Conservation (phyloP, 2,797 vertebrate genomes). For the Euthynnus affinis region DNA sequence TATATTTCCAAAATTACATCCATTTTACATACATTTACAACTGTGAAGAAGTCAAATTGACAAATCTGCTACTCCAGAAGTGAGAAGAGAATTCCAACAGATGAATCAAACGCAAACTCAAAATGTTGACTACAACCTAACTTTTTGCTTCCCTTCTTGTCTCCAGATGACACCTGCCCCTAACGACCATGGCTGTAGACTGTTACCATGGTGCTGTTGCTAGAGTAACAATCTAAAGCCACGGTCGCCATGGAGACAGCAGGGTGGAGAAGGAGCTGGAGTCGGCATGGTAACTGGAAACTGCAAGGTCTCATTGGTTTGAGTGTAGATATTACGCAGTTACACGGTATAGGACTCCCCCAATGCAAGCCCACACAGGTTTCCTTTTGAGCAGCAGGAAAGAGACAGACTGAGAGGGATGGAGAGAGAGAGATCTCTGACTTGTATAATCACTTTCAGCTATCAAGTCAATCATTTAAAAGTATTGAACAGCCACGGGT, state of each 20-base stretch:
- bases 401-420: constrained; percentile 16
- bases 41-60: constrained; percentile 7
- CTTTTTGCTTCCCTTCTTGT: constrained; percentile 16
- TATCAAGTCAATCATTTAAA: constrained; percentile 45
- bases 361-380: constrained; percentile 80
- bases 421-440: constrained; percentile 20
- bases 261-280: constrained; percentile 75
- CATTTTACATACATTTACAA: constrained; percentile 4
- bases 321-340: constrained; percentile 61
- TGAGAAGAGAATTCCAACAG: neutral
- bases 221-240: constrained; percentile 99
- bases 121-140: neutral
- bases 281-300: constrained; percentile 88
- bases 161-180: constrained; percentile 84
- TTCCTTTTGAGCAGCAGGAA: constrained; percentile 59
- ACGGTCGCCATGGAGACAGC: constrained; percentile 98
- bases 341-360: constrained; percentile 77
- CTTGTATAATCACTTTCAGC: constrained; percentile 14
- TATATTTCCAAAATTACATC: neutral
- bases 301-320: constrained; percentile 80
- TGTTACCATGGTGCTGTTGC: constrained; percentile 94
- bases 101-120: neutral
- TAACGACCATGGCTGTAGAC: constrained; percentile 99
- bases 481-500: neutral
- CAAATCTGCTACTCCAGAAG: neutral